Conservation (phyloP, 2,113 vertebrate genomes). For the Stigmatopora nigra region DNA sequence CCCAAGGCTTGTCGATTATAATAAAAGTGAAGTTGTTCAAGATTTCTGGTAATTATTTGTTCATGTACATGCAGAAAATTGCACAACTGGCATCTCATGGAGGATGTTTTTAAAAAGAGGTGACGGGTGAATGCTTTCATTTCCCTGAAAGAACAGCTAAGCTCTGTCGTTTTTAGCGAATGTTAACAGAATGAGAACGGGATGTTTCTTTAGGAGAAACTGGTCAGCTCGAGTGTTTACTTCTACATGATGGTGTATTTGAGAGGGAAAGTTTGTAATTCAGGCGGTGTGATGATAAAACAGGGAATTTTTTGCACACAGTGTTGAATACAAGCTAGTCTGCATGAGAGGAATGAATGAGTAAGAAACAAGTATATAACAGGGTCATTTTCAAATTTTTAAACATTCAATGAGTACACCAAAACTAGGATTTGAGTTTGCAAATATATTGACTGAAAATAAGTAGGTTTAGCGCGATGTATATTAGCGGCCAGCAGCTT, state of each 20-base stretch:
- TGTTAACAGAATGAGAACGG: conserved; percentile 1
- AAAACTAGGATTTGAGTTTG: background rate
- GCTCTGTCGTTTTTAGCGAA: conserved; percentile 4
- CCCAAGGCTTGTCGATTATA: background rate
- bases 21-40: conserved; percentile 15
- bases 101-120: conserved; percentile 9
- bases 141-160: background rate
- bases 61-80: conserved; percentile 51
- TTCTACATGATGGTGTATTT: background rate
- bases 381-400: too few species aligned
- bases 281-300: background rate
- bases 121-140: background rate
- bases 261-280: background rate
- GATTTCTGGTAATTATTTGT: conserved; percentile 46
- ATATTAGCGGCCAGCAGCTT: conserved; percentile 20
- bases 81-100: conserved; percentile 14
- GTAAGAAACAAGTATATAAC: background rate
- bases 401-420: too few species aligned
- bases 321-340: background rate
- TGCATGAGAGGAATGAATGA: background rate
- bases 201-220: conserved; percentile 8
- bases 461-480: conserved; percentile 7
- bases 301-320: background rate
- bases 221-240: background rate
- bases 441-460: background rate